phyloP scores from a whole-genome alignment of 2,888 invertebrate species.

The Aspidiotus rigidus region DNA sequence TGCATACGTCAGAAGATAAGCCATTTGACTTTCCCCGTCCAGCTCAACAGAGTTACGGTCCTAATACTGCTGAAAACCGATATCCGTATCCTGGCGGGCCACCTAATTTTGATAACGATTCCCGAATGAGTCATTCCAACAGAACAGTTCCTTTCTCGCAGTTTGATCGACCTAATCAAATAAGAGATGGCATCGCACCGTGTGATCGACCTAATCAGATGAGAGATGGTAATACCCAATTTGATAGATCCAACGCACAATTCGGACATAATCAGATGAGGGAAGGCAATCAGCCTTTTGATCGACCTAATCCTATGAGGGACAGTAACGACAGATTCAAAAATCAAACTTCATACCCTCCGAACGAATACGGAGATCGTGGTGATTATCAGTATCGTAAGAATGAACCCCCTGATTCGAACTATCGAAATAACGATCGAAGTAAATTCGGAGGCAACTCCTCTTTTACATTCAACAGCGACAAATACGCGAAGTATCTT shows the following conservation, averaged over 20 bases:
- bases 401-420: background rate
- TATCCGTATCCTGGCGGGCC: slow-evolving; percentile 8
- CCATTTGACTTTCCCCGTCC: slow-evolving; percentile 36
- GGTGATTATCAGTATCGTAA: background rate
- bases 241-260: background rate
- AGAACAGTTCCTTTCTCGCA: background rate
- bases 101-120: background rate
- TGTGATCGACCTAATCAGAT: background rate
- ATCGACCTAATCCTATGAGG: background rate
- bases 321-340: background rate
- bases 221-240: background rate
- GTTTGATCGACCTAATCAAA: background rate
- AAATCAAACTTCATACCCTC: background rate
- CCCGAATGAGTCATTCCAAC: background rate
- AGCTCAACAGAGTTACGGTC: background rate
- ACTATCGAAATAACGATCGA: slow-evolving; percentile 7
- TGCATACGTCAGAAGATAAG: slow-evolving; percentile 36
- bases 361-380: background rate
- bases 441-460: slow-evolving; percentile 4
- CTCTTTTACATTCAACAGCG: slow-evolving; percentile 15
- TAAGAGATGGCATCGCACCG: background rate
- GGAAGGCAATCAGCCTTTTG: background rate
- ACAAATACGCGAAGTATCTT: slow-evolving; percentile 28
- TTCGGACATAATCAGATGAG: background rate
- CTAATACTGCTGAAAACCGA: slow-evolving; percentile 6